Conservation (phyloP, 2,888 invertebrate genomes). For the Zygothrica quintamaculata region DNA sequence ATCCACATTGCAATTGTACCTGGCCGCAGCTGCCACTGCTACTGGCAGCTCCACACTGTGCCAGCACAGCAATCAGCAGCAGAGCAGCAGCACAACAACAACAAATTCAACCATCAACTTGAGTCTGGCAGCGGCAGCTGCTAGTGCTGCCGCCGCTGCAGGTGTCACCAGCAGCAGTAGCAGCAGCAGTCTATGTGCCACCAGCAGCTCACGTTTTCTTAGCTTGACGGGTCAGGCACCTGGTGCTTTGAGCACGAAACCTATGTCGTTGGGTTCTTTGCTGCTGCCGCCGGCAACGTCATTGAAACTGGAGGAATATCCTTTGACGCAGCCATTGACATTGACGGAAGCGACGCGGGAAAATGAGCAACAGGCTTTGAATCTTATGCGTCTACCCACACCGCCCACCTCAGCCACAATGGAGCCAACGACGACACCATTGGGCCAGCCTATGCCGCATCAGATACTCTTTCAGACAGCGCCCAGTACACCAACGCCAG, state of each 20-base stretch:
- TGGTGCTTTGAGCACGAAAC: slow-evolving; percentile 40
- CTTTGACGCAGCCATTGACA: slow-evolving; percentile 57
- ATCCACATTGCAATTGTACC: slow-evolving; percentile 87
- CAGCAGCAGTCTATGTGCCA: slow-evolving; percentile 63
- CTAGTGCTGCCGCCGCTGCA: slow-evolving; percentile 57
- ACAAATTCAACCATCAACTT: slow-evolving; percentile 80
- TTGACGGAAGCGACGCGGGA: slow-evolving; percentile 62
- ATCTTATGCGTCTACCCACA: slow-evolving; percentile 81
- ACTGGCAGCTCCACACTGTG: slow-evolving; percentile 85
- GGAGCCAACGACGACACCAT: slow-evolving; percentile 58
- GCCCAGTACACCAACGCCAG: slow-evolving; percentile 49
- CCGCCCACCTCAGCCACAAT: slow-evolving; percentile 81
- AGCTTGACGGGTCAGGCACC: slow-evolving; percentile 64
- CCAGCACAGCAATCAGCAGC: slow-evolving; percentile 86
- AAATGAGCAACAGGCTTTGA: slow-evolving; percentile 75
- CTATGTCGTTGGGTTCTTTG: slow-evolving; percentile 59
- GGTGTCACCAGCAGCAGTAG: slow-evolving; percentile 68
- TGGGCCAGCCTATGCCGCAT: slow-evolving; percentile 48
- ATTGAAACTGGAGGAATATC: slow-evolving; percentile 90
- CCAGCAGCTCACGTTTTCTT: slow-evolving; percentile 77
- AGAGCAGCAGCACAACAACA: slow-evolving; percentile 71
- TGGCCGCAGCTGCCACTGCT: slow-evolving; percentile 81
- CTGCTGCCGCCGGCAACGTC: slow-evolving; percentile 82
- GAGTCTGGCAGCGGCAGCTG: slow-evolving; percentile 74
- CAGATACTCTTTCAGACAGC: slow-evolving; percentile 70